A percentile compares a stretch with the other conserved stretches of the same genome.
Evolutionary conservation across 2,797 vertebrate species (phyloP).

Genomic region (Sebastes kiyomatsui): DNA sequence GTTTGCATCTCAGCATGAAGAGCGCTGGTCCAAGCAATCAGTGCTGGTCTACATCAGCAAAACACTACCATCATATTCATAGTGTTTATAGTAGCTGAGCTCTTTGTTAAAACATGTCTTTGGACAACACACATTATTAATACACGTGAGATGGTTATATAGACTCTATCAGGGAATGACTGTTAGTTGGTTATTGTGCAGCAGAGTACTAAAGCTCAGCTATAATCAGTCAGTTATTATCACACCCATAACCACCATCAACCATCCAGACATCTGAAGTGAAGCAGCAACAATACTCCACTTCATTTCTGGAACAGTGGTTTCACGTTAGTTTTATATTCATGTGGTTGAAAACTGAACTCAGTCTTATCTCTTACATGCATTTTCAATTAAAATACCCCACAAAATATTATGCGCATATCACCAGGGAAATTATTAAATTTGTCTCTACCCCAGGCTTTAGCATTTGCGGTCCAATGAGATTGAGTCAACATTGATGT

Average conservation of each 20-base stretch:
- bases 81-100: not conserved
- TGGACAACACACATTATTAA: not conserved
- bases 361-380: constrained; percentile 10
- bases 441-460: not conserved
- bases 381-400: constrained; percentile 39
- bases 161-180: not conserved
- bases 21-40: not conserved
- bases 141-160: not conserved
- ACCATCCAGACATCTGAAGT: constrained; percentile 13
- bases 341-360: constrained; percentile 10
- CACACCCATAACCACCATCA: not conserved
- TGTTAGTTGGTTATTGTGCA: constrained; percentile 15
- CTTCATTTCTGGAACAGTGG: not conserved
- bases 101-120: not conserved
- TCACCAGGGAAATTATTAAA: constrained; percentile 31
- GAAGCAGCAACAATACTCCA: not conserved
- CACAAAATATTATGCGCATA: not conserved
- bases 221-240: not conserved
- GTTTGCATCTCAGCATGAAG: constrained; percentile 7
- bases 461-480: constrained; percentile 5
- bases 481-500: constrained; percentile 48
- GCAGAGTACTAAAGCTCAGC: not conserved
- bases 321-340: constrained; percentile 19
- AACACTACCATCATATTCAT: not conserved
- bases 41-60: not conserved